Conservation (phyloP, 2,113 vertebrate genomes). For the Pholis gunnellus region DNA sequence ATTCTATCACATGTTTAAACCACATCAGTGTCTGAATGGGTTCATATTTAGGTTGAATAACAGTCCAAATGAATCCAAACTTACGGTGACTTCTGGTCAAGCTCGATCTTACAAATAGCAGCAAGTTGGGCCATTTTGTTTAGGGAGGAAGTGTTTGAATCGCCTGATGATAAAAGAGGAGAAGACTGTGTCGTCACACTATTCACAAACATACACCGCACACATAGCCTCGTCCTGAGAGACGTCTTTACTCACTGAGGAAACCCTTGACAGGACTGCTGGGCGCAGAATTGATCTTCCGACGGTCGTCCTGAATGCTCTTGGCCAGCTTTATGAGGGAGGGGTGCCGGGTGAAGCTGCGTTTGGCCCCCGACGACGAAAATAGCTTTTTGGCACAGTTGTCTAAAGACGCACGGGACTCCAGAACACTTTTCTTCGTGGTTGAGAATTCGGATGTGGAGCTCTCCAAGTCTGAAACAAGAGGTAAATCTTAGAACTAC, state of each 20-base stretch:
- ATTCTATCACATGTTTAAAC: background rate
- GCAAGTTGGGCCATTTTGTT: slow-evolving; percentile 92
- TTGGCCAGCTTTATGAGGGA: slow-evolving; percentile 94
- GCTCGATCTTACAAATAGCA: slow-evolving; percentile 88
- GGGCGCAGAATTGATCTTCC: slow-evolving; percentile 95
- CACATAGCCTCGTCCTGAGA: accelerated
- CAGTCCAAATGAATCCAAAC: slow-evolving; percentile 43
- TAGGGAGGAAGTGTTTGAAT: slow-evolving; percentile 69
- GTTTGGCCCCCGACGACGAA: slow-evolving; percentile 84
- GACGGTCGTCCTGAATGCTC: slow-evolving; percentile 90
- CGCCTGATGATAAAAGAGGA: slow-evolving; percentile 52
- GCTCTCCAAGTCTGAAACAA: slow-evolving; percentile 63
- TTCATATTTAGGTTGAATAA: background rate
- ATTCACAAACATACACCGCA: background rate
- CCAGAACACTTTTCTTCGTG: slow-evolving; percentile 63
- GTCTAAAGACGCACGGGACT: slow-evolving; percentile 81
- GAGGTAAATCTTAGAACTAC: too few species aligned
- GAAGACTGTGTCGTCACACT: background rate
- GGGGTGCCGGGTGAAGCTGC: slow-evolving; percentile 91
- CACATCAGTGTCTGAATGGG: background rate
- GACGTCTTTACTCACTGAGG: slow-evolving; percentile 74
- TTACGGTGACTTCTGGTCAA: slow-evolving; percentile 91
- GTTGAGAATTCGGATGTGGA: slow-evolving; percentile 16
- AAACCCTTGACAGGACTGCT: slow-evolving; percentile 88
- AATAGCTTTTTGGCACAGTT: slow-evolving; percentile 96